Conservation (phyloP, 2,888 invertebrate species). For the Orthonevra nobilis region DNA sequence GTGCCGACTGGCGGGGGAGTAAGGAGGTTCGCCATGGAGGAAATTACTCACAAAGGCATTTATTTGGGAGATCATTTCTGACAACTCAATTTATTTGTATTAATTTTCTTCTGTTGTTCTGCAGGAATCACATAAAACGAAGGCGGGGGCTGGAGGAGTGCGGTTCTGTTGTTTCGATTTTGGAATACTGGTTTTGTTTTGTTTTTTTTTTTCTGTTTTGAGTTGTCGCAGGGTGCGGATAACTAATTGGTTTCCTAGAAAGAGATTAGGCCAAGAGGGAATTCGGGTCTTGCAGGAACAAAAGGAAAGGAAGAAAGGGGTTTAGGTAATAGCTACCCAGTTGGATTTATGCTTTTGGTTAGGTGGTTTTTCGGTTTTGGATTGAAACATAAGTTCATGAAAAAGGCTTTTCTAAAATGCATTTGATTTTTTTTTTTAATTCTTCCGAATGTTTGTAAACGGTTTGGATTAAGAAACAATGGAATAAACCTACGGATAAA, state of each 20-base stretch:
- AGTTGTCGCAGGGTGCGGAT: conserved; percentile 26
- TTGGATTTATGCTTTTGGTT: too few species aligned
- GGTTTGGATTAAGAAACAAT: too few species aligned
- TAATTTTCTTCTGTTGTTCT: conserved; percentile 78
- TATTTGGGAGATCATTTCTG: conserved; percentile 80
- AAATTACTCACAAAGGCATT: conserved; percentile 80
- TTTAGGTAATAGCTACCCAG: too few species aligned
- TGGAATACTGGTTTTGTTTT: background rate
- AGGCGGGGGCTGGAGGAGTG: background rate
- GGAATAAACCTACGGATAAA: too few species aligned
- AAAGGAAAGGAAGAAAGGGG: background rate
- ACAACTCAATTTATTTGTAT: conserved; percentile 80
- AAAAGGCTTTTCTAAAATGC: too few species aligned
- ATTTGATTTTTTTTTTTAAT: too few species aligned
- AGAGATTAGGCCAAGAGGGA: conserved; percentile 13
- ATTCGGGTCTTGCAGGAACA: background rate
- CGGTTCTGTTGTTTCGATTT: conserved; percentile 44
- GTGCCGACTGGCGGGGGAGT: background rate
- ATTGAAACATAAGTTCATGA: too few species aligned
- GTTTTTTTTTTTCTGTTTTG: conserved; percentile 69
- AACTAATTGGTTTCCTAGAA: conserved; percentile 47
- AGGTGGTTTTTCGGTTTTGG: too few species aligned
- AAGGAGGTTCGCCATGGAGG: conserved; percentile 69
- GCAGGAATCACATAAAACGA: conserved; percentile 32
- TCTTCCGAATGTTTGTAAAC: too few species aligned